Evolutionary conservation across 1,140 invertebrate species (phyloP), one percentile per base, ranked within the genome.

Genomic region (Reticulitermes speratus): DNA sequence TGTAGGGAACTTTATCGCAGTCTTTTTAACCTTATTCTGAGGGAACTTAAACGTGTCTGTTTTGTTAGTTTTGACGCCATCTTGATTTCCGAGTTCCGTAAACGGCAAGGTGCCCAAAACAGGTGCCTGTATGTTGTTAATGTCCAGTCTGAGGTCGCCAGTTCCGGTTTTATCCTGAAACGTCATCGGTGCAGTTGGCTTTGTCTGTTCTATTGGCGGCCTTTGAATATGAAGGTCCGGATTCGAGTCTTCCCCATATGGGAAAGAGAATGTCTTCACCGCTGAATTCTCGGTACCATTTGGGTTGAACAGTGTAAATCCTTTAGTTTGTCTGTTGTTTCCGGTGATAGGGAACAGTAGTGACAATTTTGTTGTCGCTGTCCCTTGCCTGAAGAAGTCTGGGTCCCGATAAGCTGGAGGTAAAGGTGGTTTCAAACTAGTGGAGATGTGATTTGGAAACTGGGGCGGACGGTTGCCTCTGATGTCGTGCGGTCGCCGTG

Each of bases 131-230:
- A 30, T 8, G 21, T 83, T 32, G 8, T 52, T 83, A 5, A 87
- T 23, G 25, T 89, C 88, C 52, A 88, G 85, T n/a, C 86, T 85
- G 7, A 89, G 85, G 21, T 88, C 88, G 0, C 89, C 89, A 8
- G 89, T 90, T 9, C 89, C 89, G 2, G 89, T 89, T 82, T 88
- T 87, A 65, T 89, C 89, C 0, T 89, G 89, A 87, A 90, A 90
- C 45, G 88, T 83, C 88, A 89, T 89, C 38, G 86, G 83, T 14
- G 44, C 38, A 3, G 65, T 45, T 23, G 6, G 38, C 8, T 65
- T 69, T 7, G 8, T 38, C 9, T 65, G 48, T 59, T 84, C 25
- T 30, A 16, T 1, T 2, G 48, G 25, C 3, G 19, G 45, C 23
- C 48, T 52, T 38, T 55, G n/a, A 30, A 38, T 19, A 5, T 44